These are phyloP conservation scores for Euborellia annulipes DNA, from an alignment of 1,140 invertebrate genomes.

Conservation along the genomic window DNA sequence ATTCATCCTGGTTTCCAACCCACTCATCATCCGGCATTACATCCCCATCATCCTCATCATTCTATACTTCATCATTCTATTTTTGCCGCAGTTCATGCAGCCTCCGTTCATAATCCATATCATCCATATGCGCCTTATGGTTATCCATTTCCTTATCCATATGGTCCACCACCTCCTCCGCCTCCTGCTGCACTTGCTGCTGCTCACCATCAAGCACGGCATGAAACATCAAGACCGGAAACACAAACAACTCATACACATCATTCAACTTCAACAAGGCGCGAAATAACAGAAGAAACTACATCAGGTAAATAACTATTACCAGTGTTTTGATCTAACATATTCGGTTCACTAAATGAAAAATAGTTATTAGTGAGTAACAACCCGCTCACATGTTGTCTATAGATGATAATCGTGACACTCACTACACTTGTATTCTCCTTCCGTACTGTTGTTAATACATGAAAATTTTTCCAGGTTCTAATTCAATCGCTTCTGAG, in stretches of 20 bases:
- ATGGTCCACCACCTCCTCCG: conserved; percentile 45
- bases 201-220: conserved; percentile 15
- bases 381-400: too few relatives aligned
- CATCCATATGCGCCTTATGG: conserved; percentile 45
- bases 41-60: conserved; percentile 23
- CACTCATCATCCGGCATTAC: conserved; percentile 9
- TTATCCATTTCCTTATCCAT: conserved; percentile 46
- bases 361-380: too few relatives aligned
- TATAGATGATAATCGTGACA: too few relatives aligned
- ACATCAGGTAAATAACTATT: too few relatives aligned
- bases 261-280: conserved; percentile 4
- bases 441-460: too few relatives aligned
- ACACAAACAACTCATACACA: conserved; percentile 25
- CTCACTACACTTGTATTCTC: too few relatives aligned
- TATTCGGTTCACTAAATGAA: too few relatives aligned
- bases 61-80: conserved; percentile 47
- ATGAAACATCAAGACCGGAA: conserved; percentile 1
- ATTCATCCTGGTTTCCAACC: conserved; percentile 22
- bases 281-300: conserved; percentile 6
- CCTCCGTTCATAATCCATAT: conserved; percentile 32
- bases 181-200: conserved; percentile 55
- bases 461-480: too few relatives aligned
- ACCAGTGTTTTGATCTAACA: too few relatives aligned
- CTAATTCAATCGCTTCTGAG: conserved; percentile 25
- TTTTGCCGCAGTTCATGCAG: conserved; percentile 41